Evolutionary conservation across 2,797 vertebrate genomes (phyloP), one percentile per base, ranked within the genome.

Genomic region (Lophius americanus): DNA sequence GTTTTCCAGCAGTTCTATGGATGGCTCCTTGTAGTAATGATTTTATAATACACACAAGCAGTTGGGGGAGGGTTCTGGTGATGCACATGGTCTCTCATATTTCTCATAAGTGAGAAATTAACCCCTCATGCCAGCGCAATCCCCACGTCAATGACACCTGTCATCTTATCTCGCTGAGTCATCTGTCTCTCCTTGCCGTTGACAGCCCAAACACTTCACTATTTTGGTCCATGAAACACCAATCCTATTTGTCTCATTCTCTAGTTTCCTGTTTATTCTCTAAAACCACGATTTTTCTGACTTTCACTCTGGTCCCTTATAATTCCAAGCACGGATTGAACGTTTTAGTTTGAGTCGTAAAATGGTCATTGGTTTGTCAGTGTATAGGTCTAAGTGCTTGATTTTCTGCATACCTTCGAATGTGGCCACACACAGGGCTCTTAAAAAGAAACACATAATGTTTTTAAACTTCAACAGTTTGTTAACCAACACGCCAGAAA

Each of bases 401-500:
- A 42, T 70, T 58, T 79, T 82, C 54, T 74, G 59, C 77, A 64
- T 68, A 68, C 78, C 63, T 64, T 60, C 65, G 67, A 14, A 9
- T 56, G 72, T 42, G 54, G 75, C 73, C 78, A 83, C 83, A 85
- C 70, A 85, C 73, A 75, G 60, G 60, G 54, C 84, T 85, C 73
- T 56, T 88, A 89, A 92, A 89, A 83, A 75, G 51, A 6, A 83
- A 78, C 42, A 42, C 51, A 69, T 81, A 8, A 72, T 84, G 78
- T 86, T 90, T 90, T 89, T 82, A 78, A 83, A 91, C 88, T 91
- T 93, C 87, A 88, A 85, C 90, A 89, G 89, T 88, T 91, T 91
- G 82, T 91, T 92, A 91, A 91, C 89, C 77, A 75, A 73, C 84
- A 80, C 85, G 87, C 90, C 83, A 92, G 88, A 86, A 81, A 89